phyloP scores from a whole-genome alignment of 2,113 vertebrate genomes.

The Pelecanus crispus region DNA sequence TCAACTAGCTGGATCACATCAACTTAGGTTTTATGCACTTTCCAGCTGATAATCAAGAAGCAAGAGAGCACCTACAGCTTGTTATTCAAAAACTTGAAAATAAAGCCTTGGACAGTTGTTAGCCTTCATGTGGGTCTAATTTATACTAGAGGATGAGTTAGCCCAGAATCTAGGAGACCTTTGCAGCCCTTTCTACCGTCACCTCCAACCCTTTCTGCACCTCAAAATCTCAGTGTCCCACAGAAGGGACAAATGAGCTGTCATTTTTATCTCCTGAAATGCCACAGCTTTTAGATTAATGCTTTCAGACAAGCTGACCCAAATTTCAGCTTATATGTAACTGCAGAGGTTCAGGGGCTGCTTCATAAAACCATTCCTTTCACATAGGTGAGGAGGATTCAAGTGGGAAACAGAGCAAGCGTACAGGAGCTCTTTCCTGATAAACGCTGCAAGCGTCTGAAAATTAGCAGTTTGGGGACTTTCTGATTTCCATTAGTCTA shows the following conservation, averaged over 20 bases:
- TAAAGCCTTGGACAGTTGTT: neutral
- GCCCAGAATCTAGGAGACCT: neutral
- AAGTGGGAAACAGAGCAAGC: neutral
- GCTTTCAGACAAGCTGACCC: neutral
- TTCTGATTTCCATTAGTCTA: neutral
- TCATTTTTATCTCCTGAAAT: neutral
- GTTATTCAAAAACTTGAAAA: neutral
- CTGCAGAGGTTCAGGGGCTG: neutral
- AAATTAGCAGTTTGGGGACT: neutral
- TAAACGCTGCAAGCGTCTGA: neutral
- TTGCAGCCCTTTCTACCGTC: neutral
- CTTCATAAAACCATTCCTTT: neutral
- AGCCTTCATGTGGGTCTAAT: neutral
- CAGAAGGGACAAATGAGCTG: neutral
- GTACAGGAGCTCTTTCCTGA: neutral
- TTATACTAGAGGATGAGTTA: neutral
- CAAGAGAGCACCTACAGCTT: neutral
- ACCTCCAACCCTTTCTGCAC: neutral
- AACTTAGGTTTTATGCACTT: neutral
- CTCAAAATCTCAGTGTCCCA: neutral
- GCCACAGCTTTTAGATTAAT: neutral
- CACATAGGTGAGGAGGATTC: neutral
- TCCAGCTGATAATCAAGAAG: neutral
- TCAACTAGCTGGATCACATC: neutral
- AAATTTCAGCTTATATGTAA: neutral